phyloP scores from a whole-genome alignment of 2,113 vertebrate species.

The Gymnarchus niloticus region DNA sequence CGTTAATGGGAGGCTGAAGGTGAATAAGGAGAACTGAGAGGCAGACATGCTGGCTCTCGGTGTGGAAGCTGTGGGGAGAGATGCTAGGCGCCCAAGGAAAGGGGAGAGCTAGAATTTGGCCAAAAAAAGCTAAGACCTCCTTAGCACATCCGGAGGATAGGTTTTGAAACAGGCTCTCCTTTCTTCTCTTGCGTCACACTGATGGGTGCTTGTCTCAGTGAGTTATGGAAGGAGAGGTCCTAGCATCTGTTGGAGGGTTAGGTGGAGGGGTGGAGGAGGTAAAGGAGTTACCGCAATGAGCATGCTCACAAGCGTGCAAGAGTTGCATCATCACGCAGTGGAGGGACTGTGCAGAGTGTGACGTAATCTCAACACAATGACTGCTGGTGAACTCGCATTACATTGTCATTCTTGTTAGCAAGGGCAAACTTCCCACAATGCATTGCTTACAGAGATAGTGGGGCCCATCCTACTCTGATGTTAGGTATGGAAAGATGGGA shows the following conservation, averaged over 20 bases:
- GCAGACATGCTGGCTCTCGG: not conserved
- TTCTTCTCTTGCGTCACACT: not conserved
- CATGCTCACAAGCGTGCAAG: not conserved
- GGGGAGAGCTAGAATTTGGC: not conserved
- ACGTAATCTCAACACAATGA: not conserved
- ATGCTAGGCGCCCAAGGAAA: not conserved
- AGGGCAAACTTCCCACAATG: not conserved
- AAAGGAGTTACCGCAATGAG: not conserved
- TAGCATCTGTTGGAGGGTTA: not conserved
- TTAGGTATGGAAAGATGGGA: not conserved
- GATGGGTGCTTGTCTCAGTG: constrained; percentile 8
- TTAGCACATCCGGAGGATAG: not conserved
- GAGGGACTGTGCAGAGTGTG: not conserved
- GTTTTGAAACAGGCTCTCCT: not conserved
- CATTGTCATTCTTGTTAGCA: not conserved
- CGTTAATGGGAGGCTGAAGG: not conserved
- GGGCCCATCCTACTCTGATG: not conserved
- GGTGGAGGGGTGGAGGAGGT: not conserved
- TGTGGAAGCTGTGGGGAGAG: not conserved
- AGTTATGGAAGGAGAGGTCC: not conserved
- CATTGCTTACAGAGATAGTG: not conserved
- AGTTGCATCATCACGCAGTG: constrained; percentile 14
- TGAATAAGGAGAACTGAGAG: not conserved
- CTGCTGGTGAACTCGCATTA: not conserved
- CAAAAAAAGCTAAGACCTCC: not conserved